These are phyloP conservation scores for Sternotherus odoratus DNA, from an alignment of 2,797 vertebrate species.

Conservation along the genomic window DNA sequence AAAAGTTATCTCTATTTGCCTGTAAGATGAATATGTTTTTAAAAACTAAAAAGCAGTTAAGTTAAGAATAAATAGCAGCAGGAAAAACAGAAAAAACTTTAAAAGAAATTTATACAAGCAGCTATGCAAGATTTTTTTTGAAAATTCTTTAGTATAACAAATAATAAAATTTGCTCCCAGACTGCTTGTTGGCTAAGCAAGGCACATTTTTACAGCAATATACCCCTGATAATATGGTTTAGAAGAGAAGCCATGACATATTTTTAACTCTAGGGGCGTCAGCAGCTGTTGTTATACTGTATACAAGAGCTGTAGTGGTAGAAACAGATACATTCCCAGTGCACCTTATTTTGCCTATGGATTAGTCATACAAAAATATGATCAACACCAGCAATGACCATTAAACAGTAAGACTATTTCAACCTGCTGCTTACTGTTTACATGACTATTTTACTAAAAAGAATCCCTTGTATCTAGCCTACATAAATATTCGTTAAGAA, in stretches of 20 bases:
- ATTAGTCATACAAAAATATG: background rate
- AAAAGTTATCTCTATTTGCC: no score
- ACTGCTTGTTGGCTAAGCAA: background rate
- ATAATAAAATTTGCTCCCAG: background rate
- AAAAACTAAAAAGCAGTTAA: background rate
- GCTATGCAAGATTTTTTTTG: background rate
- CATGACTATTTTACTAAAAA: background rate
- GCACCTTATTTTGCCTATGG: conserved; percentile 45
- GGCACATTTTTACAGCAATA: background rate
- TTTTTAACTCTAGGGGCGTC: conserved; percentile 57
- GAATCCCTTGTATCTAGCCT: background rate
- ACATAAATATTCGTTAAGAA: background rate
- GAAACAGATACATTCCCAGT: conserved; percentile 28
- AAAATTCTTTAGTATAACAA: background rate
- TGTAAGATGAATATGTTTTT: no score
- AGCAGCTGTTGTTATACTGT: conserved; percentile 60
- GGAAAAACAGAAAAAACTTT: background rate
- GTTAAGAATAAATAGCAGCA: background rate
- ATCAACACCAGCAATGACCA: background rate
- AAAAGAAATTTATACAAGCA: background rate
- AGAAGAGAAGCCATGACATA: conserved; percentile 53
- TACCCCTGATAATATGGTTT: background rate
- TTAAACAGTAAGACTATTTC: background rate
- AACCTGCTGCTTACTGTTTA: accelerated
- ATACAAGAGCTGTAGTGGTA: conserved; percentile 36